Evolutionary conservation across 1,140 invertebrate genomes (phyloP).

Genomic region (Galleria mellonella): DNA sequence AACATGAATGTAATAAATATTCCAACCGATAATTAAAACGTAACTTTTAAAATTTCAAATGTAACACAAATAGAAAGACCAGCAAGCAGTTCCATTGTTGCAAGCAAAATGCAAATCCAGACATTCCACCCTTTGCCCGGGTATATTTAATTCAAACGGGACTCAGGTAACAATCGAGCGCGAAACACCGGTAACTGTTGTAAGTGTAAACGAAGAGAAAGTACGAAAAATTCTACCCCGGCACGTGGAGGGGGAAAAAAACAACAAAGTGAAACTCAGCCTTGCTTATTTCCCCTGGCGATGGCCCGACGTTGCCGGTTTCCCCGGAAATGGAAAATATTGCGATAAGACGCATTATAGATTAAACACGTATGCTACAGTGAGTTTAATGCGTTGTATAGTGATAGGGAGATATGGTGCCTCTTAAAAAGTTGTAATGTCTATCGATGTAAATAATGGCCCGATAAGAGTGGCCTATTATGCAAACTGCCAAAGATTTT

Average conservation of each 20-base stretch:
- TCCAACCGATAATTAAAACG: too few relatives aligned
- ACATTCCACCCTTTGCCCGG: slow-evolving; percentile 59
- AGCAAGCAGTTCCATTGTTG: slow-evolving; percentile 40
- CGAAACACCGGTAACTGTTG: slow-evolving; percentile 59
- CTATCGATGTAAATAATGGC: slow-evolving; percentile 34
- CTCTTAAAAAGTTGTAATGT: slow-evolving; percentile 46
- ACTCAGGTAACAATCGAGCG: slow-evolving; percentile 62
- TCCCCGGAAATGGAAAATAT: slow-evolving; percentile 70
- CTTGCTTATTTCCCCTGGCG: slow-evolving; percentile 71
- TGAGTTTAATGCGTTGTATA: background rate
- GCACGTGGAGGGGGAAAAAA: slow-evolving; percentile 37
- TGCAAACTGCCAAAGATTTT: slow-evolving; percentile 29
- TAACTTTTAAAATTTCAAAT: too few relatives aligned
- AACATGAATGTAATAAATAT: slow-evolving; percentile 18
- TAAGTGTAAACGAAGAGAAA: slow-evolving; percentile 71
- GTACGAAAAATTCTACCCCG: slow-evolving; percentile 53
- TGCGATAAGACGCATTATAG: slow-evolving; percentile 72
- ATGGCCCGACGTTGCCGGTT: slow-evolving; percentile 55
- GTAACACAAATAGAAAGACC: slow-evolving; percentile 47
- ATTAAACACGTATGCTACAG: slow-evolving; percentile 55
- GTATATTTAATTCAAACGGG: slow-evolving; percentile 67
- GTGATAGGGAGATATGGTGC: slow-evolving; percentile 42
- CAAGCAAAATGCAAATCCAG: slow-evolving; percentile 68
- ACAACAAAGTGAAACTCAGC: slow-evolving; percentile 68
- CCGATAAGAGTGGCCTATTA: slow-evolving; percentile 34